Conservation (phyloP, 2,888 invertebrate species). For the Eupithecia tripunctaria region DNA sequence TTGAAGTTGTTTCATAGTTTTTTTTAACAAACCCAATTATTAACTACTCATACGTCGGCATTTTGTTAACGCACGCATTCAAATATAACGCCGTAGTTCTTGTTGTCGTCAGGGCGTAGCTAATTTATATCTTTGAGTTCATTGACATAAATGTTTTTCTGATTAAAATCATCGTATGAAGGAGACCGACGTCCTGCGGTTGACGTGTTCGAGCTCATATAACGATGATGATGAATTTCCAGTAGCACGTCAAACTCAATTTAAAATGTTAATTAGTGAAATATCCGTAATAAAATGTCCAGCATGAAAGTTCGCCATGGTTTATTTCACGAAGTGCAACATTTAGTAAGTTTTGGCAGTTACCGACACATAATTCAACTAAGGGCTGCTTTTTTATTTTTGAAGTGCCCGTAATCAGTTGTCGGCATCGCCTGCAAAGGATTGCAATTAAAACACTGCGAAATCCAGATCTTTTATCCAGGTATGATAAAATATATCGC, state of each 20-base stretch:
- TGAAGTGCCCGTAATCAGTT: slow-evolving; percentile 49
- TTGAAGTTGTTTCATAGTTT: too few species aligned
- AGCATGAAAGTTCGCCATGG: slow-evolving; percentile 14
- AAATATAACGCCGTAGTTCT: too few species aligned
- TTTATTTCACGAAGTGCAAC: slow-evolving; percentile 43
- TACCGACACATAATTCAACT: slow-evolving; percentile 60
- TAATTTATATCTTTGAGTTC: too few species aligned
- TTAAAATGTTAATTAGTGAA: slow-evolving; percentile 10
- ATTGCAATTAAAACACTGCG: slow-evolving; percentile 63
- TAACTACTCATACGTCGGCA: too few species aligned
- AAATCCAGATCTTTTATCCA: slow-evolving; percentile 54
- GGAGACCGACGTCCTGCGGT: too few species aligned
- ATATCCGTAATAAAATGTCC: slow-evolving; percentile 16
- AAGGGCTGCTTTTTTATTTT: slow-evolving; percentile 44
- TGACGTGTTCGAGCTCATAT: too few species aligned
- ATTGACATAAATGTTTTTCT: background rate
- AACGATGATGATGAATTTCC: background rate
- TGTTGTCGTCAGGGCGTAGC: too few species aligned
- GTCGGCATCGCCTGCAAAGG: slow-evolving; percentile 58
- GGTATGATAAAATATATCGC: slow-evolving; percentile 41
- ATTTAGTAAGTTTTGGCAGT: slow-evolving; percentile 51
- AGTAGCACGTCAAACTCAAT: background rate
- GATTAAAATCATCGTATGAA: background rate
- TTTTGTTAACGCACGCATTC: too few species aligned
- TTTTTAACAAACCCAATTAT: too few species aligned